A percentile compares a stretch with the other conserved stretches of the same genome.
These are phyloP conservation scores for Nomada ruficornis DNA, from an alignment of 2,888 invertebrate genomes.

Conservation along the genomic window DNA sequence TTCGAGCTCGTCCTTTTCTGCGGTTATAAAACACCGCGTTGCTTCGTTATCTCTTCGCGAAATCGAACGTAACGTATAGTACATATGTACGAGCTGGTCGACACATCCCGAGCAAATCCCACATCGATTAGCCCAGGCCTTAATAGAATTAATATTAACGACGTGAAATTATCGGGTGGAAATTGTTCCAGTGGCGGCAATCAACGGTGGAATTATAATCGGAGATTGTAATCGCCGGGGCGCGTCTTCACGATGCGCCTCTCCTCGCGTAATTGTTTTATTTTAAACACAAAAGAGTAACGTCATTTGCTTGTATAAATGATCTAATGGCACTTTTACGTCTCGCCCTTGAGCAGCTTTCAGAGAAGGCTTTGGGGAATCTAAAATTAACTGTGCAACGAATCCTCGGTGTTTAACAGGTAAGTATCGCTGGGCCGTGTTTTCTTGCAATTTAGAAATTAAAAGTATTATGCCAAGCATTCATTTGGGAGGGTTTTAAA, in stretches of 20 bases:
- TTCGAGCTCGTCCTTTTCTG: too few species aligned
- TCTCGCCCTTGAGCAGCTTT: background rate
- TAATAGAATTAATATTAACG: constrained; percentile 44
- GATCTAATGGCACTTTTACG: constrained; percentile 1
- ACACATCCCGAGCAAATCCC: background rate
- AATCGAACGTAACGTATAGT: background rate
- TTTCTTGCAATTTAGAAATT: too few species aligned
- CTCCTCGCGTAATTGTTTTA: constrained; percentile 15
- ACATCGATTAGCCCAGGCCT: constrained; percentile 5
- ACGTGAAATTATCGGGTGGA: constrained; percentile 38
- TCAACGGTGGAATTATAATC: constrained; percentile 33
- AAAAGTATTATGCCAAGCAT: too few species aligned
- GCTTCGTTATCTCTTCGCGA: too few species aligned
- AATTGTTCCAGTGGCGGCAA: constrained; percentile 17
- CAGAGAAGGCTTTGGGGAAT: background rate
- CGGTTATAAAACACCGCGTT: too few species aligned
- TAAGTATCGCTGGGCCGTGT: too few species aligned
- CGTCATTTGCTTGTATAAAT: constrained; percentile 42
- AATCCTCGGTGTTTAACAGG: too few species aligned
- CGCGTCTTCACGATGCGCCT: background rate
- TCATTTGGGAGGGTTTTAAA: too few species aligned
- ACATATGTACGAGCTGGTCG: background rate
- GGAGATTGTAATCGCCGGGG: constrained; percentile 21
- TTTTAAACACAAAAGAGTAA: constrained; percentile 35
- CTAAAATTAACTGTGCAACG: too few species aligned